A percentile compares a stretch with the other conserved stretches of the same genome.
Evolutionary conservation across 2,888 invertebrate species (phyloP).

Genomic region (Hymenopus coronatus): DNA sequence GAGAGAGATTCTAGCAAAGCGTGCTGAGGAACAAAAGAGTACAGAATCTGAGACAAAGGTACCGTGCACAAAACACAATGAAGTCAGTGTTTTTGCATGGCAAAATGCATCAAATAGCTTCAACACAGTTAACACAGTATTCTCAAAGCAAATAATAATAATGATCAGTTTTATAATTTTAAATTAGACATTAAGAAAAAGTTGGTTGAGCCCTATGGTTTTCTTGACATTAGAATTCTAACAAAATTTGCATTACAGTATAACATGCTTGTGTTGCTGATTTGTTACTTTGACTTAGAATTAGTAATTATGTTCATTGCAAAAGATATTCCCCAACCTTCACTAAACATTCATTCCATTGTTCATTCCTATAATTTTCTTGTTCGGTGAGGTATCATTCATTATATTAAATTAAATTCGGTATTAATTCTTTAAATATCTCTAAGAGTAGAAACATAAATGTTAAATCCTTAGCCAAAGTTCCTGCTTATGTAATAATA

Average conservation of each 20-base stretch:
- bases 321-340: not conserved
- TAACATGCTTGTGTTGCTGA: too few species aligned
- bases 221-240: not conserved
- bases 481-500: too few species aligned
- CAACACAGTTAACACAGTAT: conserved; percentile 4
- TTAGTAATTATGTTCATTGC: not conserved
- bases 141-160: not conserved
- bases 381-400: too few species aligned
- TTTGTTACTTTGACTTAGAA: not conserved
- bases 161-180: not conserved
- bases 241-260: not conserved
- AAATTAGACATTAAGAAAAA: not conserved
- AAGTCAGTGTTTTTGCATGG: conserved; percentile 30
- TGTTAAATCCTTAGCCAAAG: too few species aligned
- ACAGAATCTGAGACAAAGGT: conserved; percentile 28
- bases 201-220: not conserved
- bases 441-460: too few species aligned
- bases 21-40: conserved; percentile 31
- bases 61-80: conserved; percentile 25
- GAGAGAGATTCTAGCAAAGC: conserved; percentile 47
- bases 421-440: too few species aligned
- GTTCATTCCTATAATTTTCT: too few species aligned
- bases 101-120: conserved; percentile 16
- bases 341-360: too few species aligned
- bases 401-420: too few species aligned